Evolutionary conservation across 2,888 invertebrate genomes (phyloP).

Genomic region (Ormyrus thymus): DNA sequence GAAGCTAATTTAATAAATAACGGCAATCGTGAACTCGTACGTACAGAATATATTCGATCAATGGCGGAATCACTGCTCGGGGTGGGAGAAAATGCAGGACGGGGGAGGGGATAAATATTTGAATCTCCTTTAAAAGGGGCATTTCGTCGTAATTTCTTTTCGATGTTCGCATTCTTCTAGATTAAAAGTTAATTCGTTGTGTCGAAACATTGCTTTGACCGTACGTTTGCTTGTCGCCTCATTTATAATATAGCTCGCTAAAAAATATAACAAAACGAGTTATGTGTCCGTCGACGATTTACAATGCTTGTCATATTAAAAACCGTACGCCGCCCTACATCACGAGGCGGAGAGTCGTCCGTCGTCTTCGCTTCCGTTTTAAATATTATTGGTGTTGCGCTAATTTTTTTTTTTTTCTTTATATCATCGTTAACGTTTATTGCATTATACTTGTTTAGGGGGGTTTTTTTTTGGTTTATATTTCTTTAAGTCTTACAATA

Average conservation of each 20-base stretch:
- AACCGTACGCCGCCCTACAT: conserved; percentile 6
- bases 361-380: too few relatives aligned
- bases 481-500: conserved; percentile 40
- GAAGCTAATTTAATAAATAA: conserved; percentile 32
- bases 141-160: conserved; percentile 55
- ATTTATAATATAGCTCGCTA: conserved; percentile 65
- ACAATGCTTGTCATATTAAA: conserved; percentile 35
- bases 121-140: conserved; percentile 18
- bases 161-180: conserved; percentile 64
- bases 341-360: background rate
- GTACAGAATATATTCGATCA: conserved; percentile 26
- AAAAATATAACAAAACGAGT: conserved; percentile 66
- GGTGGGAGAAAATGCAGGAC: conserved; percentile 10
- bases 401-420: conserved; percentile 35
- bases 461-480: background rate
- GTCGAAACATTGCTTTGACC: conserved; percentile 74
- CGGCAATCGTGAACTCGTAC: conserved; percentile 34
- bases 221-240: conserved; percentile 58
- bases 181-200: conserved; percentile 72
- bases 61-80: conserved; percentile 52
- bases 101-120: conserved; percentile 17
- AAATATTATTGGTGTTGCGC: conserved; percentile 33
- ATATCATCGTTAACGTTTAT: conserved; percentile 22
- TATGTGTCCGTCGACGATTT: conserved; percentile 24
- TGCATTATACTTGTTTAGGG: conserved; percentile 30